Evolutionary conservation across 2,888 invertebrate genomes (phyloP).

Genomic region (Calliscelio sp.): DNA sequence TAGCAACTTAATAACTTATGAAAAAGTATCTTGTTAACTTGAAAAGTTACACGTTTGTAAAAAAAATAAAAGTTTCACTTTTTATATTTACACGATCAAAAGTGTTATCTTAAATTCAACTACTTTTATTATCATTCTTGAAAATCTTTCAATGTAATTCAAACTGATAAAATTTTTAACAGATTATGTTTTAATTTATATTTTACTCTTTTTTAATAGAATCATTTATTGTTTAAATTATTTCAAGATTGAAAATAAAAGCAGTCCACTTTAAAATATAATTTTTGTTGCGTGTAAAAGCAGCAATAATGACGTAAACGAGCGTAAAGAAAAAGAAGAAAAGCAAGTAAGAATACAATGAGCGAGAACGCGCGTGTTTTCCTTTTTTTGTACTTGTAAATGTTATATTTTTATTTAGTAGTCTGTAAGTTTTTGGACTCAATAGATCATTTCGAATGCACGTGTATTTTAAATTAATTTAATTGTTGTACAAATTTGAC

Average conservation of each 20-base stretch:
- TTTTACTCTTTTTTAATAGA: too few species aligned
- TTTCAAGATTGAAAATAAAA: too few species aligned
- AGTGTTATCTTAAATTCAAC: too few species aligned
- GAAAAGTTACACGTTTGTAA: slow-evolving; percentile 49
- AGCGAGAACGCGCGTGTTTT: slow-evolving; percentile 57
- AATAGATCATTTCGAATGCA: slow-evolving; percentile 60
- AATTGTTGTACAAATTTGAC: slow-evolving; percentile 69
- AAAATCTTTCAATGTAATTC: too few species aligned
- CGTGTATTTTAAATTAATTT: slow-evolving; percentile 68
- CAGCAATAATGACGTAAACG: slow-evolving; percentile 57
- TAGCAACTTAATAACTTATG: slow-evolving; percentile 58
- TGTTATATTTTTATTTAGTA: slow-evolving; percentile 65
- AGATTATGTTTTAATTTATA: too few species aligned
- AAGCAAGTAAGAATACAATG: slow-evolving; percentile 23
- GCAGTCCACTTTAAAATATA: too few species aligned
- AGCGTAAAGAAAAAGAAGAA: slow-evolving; percentile 2
- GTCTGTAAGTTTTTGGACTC: slow-evolving; percentile 57
- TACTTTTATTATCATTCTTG: too few species aligned
- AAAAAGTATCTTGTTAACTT: slow-evolving; percentile 63
- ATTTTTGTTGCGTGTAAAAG: too few species aligned
- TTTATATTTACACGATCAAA: too few species aligned
- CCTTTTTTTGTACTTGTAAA: slow-evolving; percentile 67
- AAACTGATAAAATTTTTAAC: too few species aligned
- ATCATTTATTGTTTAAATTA: too few species aligned
- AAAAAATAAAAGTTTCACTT: slow-evolving; percentile 60